Base-by-base conservation (phyloP, 2,797 vertebrate genomes). In the Pristis pectinata region DNA sequence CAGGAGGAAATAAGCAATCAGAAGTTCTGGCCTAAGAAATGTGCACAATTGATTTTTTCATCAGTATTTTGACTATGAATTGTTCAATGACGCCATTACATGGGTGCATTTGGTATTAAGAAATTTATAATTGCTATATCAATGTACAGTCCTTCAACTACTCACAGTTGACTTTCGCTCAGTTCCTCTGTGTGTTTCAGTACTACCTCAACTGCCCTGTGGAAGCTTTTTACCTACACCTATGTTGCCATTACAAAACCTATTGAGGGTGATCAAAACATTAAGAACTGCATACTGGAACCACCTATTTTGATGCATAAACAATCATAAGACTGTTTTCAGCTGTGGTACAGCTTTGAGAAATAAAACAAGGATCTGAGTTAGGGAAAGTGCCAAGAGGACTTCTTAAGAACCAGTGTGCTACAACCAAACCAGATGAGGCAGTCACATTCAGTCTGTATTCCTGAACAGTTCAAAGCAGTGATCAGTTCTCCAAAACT, bases 1-100 rank as follows among this genome's bases (percentile, higher is more conserved):
- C 95, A 96, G 95, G 95, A 87, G 96, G 95, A 44, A 95, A 95
- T n/a, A 95, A 79, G 94, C 67, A 92, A 37, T 72, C 34, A 94
- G 27, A 24, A 94, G 7, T 67, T 41, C 59, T 30, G 53, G 24
- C 76, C 56, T 94, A 56, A 74, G 13, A 76, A 34, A 2, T 56
- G 19, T 91, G 5, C n/a, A 53, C 44, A 94, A 44, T 27, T 2
- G 44, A 94, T 8, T 5, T 22, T 94, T 34, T 15, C 13, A 53
- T 76, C 10, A 94, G 30, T 56, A 87, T 10, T 11, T 49, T 44
- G 37, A 83, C 19, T 67, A 72, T 49, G 37, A 93, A 91, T 44
- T 64, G n/a, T n/a, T 67, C 64, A 53, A 10, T n/a, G 37, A 72
- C 22, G 6, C 0, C n/a, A 70, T 19, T 93, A 24, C 61, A 91